Evolutionary conservation across 2,113 vertebrate genomes (phyloP), one percentile per base, ranked within the genome.

Genomic region (Solea senegalensis): DNA sequence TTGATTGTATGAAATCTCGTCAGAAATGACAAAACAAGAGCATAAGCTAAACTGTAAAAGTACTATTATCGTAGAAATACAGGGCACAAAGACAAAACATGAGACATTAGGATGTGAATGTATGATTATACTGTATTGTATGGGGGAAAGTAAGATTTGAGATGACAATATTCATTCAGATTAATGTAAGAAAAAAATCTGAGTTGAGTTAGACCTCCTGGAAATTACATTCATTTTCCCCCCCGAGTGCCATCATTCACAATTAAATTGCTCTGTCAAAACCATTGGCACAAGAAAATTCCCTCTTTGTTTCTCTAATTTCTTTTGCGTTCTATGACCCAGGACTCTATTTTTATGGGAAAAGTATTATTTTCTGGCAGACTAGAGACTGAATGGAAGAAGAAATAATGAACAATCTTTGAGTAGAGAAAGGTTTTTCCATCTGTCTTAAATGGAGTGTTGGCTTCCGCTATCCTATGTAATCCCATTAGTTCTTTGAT

Each of bases 401-500:
- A 58, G 56, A 79, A 70, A 63, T 77, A 77, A 83, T 83, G 82
- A 81, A 71, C 61, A 64, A 80, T 80, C 67, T 74, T 72, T 73
- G 63, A 76, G 59, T 58, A 69, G 57, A 40, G 54, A 82, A 77
- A 55, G 45, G 49, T 52, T 86, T 80, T 80, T 61, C 45, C 63
- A 54, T 78, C 54, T 61, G 60, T 66, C 51, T 82, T 59, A 82
- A 82, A 80, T 40, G 26, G 13, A 80, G 69, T 67, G 51, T 75
- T 79, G 72, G 74, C 77, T 84, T 88, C 77, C 85, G 77, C 74
- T 79, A 78, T 80, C 66, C 59, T 75, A 81, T 81, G 85, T 85
- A 84, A 86, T 84, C 81, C 82, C 76, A 92, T 90, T 91, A 89
- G 89, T 63, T 84, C 62, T 80, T 80, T 80, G 72, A 81, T 74